A percentile compares a stretch with the other conserved stretches of the same genome.
These are phyloP conservation scores for Trogon surrucura DNA, from an alignment of 2,113 vertebrate genomes.

Conservation along the genomic window DNA sequence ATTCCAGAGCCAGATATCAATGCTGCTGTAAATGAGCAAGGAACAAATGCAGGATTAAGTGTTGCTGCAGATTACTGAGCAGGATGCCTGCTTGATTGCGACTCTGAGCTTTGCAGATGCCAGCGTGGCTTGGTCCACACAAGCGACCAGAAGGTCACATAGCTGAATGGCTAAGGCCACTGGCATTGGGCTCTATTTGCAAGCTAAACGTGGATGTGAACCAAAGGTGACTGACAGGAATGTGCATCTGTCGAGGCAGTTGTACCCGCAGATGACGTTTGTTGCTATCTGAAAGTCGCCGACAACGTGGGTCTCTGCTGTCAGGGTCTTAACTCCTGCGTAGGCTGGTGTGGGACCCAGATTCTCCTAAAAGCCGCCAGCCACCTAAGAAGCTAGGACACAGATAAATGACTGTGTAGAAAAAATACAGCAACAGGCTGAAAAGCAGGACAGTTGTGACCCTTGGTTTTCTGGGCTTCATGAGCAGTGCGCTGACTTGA, in stretches of 20 bases:
- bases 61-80: not conserved
- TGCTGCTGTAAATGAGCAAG: constrained; percentile 40
- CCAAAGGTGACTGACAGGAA: constrained; percentile 62
- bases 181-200: not conserved
- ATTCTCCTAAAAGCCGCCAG: not conserved
- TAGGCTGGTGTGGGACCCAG: not conserved
- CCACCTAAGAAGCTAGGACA: not conserved
- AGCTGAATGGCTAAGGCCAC: not conserved
- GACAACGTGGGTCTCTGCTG: not conserved
- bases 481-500: not conserved
- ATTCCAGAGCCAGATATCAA: not conserved
- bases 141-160: constrained; percentile 37
- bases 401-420: not conserved
- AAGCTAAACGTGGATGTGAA: constrained; percentile 7
- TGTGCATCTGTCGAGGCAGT: constrained; percentile 58
- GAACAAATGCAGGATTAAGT: constrained; percentile 58
- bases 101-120: not conserved
- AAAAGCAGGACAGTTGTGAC: not conserved
- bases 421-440: not conserved
- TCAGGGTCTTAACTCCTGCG: not conserved
- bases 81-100: not conserved
- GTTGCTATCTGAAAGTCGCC: not conserved
- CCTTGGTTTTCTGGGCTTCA: not conserved
- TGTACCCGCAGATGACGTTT: not conserved
- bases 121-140: not conserved